phyloP scores from a whole-genome alignment of 1,140 invertebrate genomes.

The Holotrichia oblita region DNA sequence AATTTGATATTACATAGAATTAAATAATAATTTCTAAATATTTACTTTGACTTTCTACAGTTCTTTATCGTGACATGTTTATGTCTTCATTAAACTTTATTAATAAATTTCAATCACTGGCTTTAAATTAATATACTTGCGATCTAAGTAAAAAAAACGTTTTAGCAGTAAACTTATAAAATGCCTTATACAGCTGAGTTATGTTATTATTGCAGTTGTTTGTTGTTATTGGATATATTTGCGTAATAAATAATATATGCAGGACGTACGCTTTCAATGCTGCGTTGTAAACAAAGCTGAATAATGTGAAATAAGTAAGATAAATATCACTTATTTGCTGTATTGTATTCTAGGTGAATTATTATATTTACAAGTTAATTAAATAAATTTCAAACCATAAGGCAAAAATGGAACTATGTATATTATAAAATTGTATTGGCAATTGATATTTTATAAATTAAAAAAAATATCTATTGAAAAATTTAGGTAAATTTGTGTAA shows the following conservation, averaged over 20 bases:
- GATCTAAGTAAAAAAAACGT: no score
- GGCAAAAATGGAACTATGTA: conserved; percentile 17
- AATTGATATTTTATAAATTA: conserved; percentile 4
- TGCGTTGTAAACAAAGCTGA: not conserved
- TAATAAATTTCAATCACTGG: no score
- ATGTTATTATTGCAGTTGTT: not conserved
- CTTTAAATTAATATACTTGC: no score
- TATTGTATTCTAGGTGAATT: conserved; percentile 1
- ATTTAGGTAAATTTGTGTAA: conserved; percentile 29
- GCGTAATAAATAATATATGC: no score
- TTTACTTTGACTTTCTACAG: no score
- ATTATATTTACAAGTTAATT: not conserved
- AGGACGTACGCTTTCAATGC: conserved; percentile 14
- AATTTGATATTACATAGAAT: no score
- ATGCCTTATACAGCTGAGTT: not conserved
- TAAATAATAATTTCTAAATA: no score
- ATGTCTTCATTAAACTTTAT: no score
- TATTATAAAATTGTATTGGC: conserved; percentile 3
- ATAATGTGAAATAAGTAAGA: not conserved
- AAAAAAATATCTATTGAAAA: conserved; percentile 33
- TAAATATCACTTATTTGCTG: not conserved
- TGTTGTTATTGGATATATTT: not conserved
- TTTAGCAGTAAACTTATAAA: not conserved
- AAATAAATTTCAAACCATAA: conserved; percentile 12
- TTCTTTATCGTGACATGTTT: no score